phyloP scores from a whole-genome alignment of 2,888 invertebrate species.

The Spodoptera exigua region DNA sequence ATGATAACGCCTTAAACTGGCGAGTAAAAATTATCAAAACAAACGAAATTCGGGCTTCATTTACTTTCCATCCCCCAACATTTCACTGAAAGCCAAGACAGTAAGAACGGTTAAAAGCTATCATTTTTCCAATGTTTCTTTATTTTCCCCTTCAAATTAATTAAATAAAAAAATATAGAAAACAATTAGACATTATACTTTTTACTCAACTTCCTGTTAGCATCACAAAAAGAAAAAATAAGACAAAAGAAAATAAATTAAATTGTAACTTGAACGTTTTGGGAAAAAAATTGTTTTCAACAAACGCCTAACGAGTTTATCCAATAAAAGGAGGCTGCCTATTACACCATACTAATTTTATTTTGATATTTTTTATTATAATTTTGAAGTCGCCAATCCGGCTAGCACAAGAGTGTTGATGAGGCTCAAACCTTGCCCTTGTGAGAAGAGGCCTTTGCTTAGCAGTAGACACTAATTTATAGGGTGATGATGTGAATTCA shows the following conservation, averaged over 20 bases:
- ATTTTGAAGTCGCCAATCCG: too few species aligned
- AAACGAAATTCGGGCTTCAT: slow-evolving; percentile 4
- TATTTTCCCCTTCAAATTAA: slow-evolving; percentile 44
- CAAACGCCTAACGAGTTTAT: slow-evolving; percentile 62
- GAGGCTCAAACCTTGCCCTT: too few species aligned
- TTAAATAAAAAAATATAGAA: slow-evolving; percentile 48
- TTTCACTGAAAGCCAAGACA: slow-evolving; percentile 15
- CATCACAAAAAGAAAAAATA: slow-evolving; percentile 51
- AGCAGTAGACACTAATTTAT: too few species aligned
- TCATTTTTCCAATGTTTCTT: slow-evolving; percentile 10
- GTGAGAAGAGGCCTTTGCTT: too few species aligned
- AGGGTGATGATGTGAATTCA: too few species aligned
- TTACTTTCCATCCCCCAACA: slow-evolving; percentile 7
- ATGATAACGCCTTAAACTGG: too few species aligned
- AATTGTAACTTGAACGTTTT: slow-evolving; percentile 59
- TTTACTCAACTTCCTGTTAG: slow-evolving; percentile 49
- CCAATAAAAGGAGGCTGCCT: slow-evolving; percentile 52
- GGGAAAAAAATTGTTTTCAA: slow-evolving; percentile 57
- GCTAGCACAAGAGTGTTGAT: too few species aligned
- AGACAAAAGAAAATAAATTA: slow-evolving; percentile 59
- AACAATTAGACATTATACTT: slow-evolving; percentile 57
- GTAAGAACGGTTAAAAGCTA: slow-evolving; percentile 26
- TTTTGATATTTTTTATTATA: slow-evolving; percentile 8
- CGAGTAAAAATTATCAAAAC: too few species aligned
- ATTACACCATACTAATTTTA: slow-evolving; percentile 46